Evolutionary conservation across 1,140 invertebrate species (phyloP), one percentile per base, ranked within the genome.

Genomic region (Alviniconcha marisindica): DNA sequence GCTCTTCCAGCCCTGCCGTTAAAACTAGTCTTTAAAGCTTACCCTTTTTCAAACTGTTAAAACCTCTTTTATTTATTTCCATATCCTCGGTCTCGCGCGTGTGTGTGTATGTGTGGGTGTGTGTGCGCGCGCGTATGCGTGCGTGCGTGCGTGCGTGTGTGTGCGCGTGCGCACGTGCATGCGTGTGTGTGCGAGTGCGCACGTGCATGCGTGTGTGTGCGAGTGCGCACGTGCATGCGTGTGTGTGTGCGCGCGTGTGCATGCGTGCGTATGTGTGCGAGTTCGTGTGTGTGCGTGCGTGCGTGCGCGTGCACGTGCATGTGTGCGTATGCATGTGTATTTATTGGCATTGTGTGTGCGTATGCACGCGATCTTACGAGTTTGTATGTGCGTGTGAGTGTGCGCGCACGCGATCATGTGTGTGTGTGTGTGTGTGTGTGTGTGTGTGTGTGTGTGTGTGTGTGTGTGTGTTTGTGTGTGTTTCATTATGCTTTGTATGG

Each of bases 231-330:
- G 60, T 63, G 60, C 24, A 24, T 63, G 60, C 24, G 60, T 63
- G 60, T 63, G 60, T 63, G 60, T 63, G 60, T 63, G 60, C 24
- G 60, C 24, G 60, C 24, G 60, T 63, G 60, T 63, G 60, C 24
- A n/a, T 63, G 60, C 24, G 60, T 63, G 60, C 24, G 60, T 63
- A 24, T 63, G 60, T 63, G 60, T 63, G 60, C 24, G 60, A 63
- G 10, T 63, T 24, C 5, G 60, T 10, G 60, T 63, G 60, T n/a
- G 24, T 63, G 60, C 24, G 60, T 63, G 60, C 24, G 60, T 63
- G 60, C 24, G 60, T 63, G 60, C 24, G 60, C 24, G 60, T 63
- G 60, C 24, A 24, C 24, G 60, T 63, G 60, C 24, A 24, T 63
- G 60, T 63, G 24, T 63, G 60, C 24, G 60, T 63, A 24, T 63